Conservation (phyloP, 2,888 invertebrate genomes). For the Lasioglossum leucozonium region DNA sequence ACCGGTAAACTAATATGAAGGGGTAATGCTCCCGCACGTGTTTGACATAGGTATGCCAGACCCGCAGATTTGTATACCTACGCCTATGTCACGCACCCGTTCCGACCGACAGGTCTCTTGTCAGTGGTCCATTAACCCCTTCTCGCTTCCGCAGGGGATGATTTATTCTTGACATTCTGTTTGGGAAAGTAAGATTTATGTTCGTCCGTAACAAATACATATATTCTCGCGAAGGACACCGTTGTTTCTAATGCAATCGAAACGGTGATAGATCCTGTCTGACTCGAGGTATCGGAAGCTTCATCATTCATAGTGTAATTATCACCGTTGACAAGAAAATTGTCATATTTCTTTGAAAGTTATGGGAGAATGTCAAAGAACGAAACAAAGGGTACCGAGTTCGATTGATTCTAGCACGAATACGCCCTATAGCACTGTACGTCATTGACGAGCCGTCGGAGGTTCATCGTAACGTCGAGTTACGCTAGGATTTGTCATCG, state of each 20-base stretch:
- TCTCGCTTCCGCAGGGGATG: not conserved
- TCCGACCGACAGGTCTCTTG: not conserved
- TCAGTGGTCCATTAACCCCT: conserved; percentile 1
- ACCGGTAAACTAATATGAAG: not conserved
- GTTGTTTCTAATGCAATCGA: not conserved
- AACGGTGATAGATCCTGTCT: not conserved
- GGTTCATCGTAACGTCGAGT: not conserved
- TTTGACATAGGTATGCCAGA: conserved; percentile 5
- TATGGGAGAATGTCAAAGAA: not conserved
- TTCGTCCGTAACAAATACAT: not conserved
- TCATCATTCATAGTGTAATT: not conserved
- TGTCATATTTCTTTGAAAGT: not conserved
- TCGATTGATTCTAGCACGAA: not conserved
- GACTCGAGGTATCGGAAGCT: not conserved
- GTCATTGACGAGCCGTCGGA: not conserved
- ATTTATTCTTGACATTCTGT: conserved; percentile 5
- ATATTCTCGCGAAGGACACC: not conserved
- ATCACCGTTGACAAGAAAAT: not conserved
- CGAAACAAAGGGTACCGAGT: not conserved
- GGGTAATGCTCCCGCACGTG: not conserved
- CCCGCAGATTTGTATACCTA: conserved; percentile 10
- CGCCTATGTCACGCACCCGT: not conserved
- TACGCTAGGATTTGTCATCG: conserved; percentile 6
- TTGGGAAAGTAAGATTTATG: not conserved
- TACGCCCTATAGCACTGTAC: no score